phyloP scores from a whole-genome alignment of 2,113 vertebrate genomes.

The Mola mola region DNA sequence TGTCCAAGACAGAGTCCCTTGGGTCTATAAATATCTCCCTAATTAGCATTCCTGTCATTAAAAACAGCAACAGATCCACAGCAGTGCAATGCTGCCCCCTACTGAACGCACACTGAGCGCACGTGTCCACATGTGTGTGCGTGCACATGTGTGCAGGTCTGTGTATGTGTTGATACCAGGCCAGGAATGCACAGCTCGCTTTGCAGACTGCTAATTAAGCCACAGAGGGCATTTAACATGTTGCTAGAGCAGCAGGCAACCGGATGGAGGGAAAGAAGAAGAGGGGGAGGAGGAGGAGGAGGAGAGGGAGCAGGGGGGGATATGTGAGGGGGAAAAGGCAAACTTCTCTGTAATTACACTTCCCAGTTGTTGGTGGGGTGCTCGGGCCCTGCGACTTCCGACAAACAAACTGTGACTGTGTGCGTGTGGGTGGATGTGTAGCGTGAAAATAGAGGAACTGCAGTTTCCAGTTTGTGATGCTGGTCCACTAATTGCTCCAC shows the following conservation, averaged over 20 bases:
- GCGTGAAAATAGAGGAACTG: conserved; percentile 53
- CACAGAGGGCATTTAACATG: conserved; percentile 76
- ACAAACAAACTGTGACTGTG: conserved; percentile 40
- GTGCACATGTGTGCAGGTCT: conserved; percentile 18
- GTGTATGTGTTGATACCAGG: conserved; percentile 55
- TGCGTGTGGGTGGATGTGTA: conserved; percentile 22
- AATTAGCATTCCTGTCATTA: conserved; percentile 62
- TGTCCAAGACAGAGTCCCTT: conserved; percentile 16
- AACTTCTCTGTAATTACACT: conserved; percentile 79
- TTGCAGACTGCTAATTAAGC: conserved; percentile 83
- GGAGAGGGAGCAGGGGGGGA: conserved; percentile 36
- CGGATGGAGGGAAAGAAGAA: conserved; percentile 75
- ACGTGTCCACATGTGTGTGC: conserved; percentile 30
- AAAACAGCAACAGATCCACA: conserved; percentile 48
- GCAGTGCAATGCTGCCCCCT: conserved; percentile 67
- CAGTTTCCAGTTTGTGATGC: conserved; percentile 58
- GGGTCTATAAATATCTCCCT: conserved; percentile 57
- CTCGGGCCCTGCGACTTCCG: conserved; percentile 61
- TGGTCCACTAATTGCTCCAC: conserved; percentile 65
- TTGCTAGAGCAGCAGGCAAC: conserved; percentile 82
- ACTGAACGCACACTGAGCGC: conserved; percentile 28
- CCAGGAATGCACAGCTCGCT: conserved; percentile 81
- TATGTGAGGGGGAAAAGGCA: conserved; percentile 43
- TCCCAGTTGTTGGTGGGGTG: conserved; percentile 64
- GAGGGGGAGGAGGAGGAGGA: conserved; percentile 36